Evolutionary conservation across 2,113 vertebrate species (phyloP), one percentile per base, ranked within the genome.

Genomic region (Fukomys damarensis): DNA sequence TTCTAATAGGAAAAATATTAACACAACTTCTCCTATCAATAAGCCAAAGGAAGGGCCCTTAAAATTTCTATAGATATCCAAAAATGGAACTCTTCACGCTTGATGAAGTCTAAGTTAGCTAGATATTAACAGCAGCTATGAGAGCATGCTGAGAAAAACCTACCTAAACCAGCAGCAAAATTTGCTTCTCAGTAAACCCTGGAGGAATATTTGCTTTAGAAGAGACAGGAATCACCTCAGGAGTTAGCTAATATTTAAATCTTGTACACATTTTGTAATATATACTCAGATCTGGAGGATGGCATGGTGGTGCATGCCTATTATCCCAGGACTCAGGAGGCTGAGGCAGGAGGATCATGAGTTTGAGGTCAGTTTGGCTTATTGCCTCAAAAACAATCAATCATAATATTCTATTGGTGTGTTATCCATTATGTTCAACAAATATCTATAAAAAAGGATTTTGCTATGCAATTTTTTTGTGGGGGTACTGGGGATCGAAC

Each of bases 401-500:
- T 70, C 56, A 58, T 58, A 16, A 49, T 49, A 49, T 49, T 49
- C 5, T 43, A 35, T 54, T 94, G 43, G 11, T 81, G 11, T 95
- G 32, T 43, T 91, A 66, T 32, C 6, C 80, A 30, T 85, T 80
- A 58, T 84, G 38, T 90, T 97, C 68, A 72, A 95, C 65, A 85
- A 65, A n/a, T n/a, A n/a, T n/a, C 1, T 41, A 87, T 90, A 63
- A 80, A 88, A 86, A 56, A 58, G 93, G 8, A 90, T 26, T 92
- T 89, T 91, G 61, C 56, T 91, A 32, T 85, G 77, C 85, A 87
- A 72, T 61, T 88, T 87, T 58, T 92, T n/a, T n/a, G n/a, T n/a
- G n/a, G n/a, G n/a, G n/a, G n/a, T n/a, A n/a, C n/a, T n/a, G n/a
- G n/a, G n/a, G n/a, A n/a, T n/a, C n/a, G n/a, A n/a, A n/a, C n/a